Evolutionary conservation across 2,888 invertebrate species (phyloP).

Genomic region (Sicus ferrugineus): DNA sequence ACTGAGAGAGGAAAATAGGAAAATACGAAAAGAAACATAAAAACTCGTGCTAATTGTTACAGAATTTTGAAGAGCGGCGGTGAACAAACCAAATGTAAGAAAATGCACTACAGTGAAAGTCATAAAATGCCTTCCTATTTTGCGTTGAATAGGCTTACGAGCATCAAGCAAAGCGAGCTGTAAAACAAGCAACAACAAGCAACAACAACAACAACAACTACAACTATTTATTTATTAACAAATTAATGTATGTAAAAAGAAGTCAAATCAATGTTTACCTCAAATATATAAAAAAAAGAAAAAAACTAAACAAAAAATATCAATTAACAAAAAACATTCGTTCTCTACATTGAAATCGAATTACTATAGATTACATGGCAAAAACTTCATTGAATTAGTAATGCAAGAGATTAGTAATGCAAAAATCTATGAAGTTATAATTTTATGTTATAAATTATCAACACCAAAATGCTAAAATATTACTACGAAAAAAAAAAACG

Average conservation of each 20-base stretch:
- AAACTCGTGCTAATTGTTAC: neutral
- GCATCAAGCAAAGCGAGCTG: conserved; percentile 29
- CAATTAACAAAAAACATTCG: neutral
- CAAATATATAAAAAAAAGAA: conserved; percentile 12
- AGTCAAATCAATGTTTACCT: conserved; percentile 26
- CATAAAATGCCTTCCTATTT: conserved; percentile 46
- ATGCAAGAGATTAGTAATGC: too few species aligned
- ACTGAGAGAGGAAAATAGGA: neutral
- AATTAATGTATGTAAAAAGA: conserved; percentile 16
- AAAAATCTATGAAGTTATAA: too few species aligned
- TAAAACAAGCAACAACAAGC: neutral
- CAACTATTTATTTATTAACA: conserved; percentile 9
- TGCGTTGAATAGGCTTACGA: conserved; percentile 43
- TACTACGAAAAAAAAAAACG: too few species aligned
- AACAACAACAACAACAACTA: neutral
- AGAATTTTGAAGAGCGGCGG: neutral
- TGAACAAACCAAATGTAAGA: neutral
- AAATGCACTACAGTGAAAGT: conserved; percentile 21
- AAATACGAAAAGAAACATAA: conserved; percentile 20
- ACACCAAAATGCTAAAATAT: too few species aligned
- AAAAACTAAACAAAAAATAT: neutral
- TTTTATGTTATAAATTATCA: too few species aligned
- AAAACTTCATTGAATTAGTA: too few species aligned
- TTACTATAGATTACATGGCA: neutral
- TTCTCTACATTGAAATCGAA: neutral